Evolutionary conservation across 2,113 vertebrate species (phyloP).

Genomic region (Siphamia tubifer): DNA sequence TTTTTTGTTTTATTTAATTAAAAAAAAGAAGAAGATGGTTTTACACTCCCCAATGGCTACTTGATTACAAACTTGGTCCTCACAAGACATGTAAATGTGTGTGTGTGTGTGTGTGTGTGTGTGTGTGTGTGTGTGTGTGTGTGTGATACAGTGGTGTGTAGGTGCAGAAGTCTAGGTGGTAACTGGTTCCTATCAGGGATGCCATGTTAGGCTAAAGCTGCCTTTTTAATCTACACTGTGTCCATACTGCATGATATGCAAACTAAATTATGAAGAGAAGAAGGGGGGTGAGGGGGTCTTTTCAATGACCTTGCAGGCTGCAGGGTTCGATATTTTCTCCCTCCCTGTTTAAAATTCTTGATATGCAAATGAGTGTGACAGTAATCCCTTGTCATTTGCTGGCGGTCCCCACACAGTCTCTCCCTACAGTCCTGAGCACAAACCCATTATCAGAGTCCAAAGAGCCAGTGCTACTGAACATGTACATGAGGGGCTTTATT

Average conservation of each 20-base stretch:
- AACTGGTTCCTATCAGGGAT: conserved; percentile 72
- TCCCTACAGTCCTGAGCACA: neutral
- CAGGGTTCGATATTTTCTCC: conserved; percentile 82
- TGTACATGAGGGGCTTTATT: neutral
- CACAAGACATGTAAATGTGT: too few species aligned
- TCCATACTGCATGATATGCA: conserved; percentile 77
- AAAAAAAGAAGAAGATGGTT: too few species aligned
- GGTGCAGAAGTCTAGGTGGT: conserved; percentile 67
- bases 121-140: too few species aligned
- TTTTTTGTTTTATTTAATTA: too few species aligned
- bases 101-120: too few species aligned
- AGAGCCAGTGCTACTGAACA: neutral
- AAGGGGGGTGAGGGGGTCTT: conserved; percentile 77
- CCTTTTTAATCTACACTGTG: conserved; percentile 70
- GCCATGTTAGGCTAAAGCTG: conserved; percentile 75
- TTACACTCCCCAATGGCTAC: too few species aligned
- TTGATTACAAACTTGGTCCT: too few species aligned
- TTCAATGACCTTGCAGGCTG: conserved; percentile 83
- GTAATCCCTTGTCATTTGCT: conserved; percentile 76
- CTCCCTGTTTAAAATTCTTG: conserved; percentile 79
- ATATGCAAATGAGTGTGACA: conserved; percentile 80
- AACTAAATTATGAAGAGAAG: conserved; percentile 75
- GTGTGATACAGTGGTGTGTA: conserved; percentile 35
- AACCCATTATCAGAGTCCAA: conserved; percentile 28
- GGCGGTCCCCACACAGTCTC: conserved; percentile 21